phyloP scores from a whole-genome alignment of 2,888 invertebrate genomes.

The Melanchra persicariae region DNA sequence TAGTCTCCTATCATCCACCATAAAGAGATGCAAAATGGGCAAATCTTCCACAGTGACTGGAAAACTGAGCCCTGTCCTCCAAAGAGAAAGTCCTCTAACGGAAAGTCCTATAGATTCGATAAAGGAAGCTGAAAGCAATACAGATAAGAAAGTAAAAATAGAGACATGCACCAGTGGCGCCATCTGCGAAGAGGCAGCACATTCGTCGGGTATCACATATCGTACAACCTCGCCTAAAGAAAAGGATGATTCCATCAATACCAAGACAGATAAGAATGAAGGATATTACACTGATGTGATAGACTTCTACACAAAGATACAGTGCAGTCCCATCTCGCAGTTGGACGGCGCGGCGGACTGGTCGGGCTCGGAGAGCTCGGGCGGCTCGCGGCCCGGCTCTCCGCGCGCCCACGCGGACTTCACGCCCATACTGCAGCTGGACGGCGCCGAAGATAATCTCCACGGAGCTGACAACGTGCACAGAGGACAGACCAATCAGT shows the following conservation, averaged over 20 bases:
- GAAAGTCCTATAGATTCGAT: constrained; percentile 82
- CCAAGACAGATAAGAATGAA: constrained; percentile 84
- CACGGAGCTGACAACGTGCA: constrained; percentile 78
- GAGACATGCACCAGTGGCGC: constrained; percentile 75
- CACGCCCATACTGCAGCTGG: constrained; percentile 92
- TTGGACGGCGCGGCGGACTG: constrained; percentile 93
- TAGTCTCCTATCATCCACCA: constrained; percentile 90
- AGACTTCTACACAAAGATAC: constrained; percentile 89
- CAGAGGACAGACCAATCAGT: constrained; percentile 84
- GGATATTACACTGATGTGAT: constrained; percentile 88
- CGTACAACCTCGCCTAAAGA: constrained; percentile 83
- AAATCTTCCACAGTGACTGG: constrained; percentile 86
- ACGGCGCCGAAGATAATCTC: constrained; percentile 93
- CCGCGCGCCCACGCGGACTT: constrained; percentile 84
- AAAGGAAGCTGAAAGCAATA: constrained; percentile 79
- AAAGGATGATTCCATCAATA: constrained; percentile 79
- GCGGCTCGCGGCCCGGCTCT: constrained; percentile 86
- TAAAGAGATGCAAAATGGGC: constrained; percentile 93
- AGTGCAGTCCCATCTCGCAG: constrained; percentile 92
- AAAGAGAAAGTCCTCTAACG: constrained; percentile 75
- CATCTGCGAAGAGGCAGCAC: constrained; percentile 83
- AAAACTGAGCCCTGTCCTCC: constrained; percentile 86
- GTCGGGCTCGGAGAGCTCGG: constrained; percentile 90
- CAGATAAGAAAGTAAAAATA: constrained; percentile 82
- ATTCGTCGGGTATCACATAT: constrained; percentile 87